Evolutionary conservation across 2,797 vertebrate genomes (phyloP).

Genomic region (Oceanodroma leucorhoa): DNA sequence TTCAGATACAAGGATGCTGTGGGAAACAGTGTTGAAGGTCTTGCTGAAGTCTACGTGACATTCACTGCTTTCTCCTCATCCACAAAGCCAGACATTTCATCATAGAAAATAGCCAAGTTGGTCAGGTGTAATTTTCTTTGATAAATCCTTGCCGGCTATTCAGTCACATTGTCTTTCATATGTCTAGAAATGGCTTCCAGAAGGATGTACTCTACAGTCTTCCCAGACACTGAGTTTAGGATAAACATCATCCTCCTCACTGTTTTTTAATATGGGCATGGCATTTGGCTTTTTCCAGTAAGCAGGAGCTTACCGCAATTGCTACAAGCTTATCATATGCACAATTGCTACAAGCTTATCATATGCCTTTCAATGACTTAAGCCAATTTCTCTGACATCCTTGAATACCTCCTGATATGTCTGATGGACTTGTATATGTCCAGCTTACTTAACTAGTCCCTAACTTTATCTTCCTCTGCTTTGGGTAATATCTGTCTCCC

Average conservation of each 20-base stretch:
- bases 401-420: not conserved
- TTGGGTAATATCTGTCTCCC: not conserved
- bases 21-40: not conserved
- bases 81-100: not conserved
- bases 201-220: not conserved
- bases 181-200: not conserved
- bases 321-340: not conserved
- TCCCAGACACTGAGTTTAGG: not conserved
- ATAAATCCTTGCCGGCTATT: not conserved
- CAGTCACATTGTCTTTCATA: not conserved
- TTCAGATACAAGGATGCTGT: not conserved
- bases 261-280: not conserved
- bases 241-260: not conserved
- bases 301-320: not conserved
- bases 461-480: not conserved
- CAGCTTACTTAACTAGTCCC: not conserved
- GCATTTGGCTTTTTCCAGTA: not conserved
- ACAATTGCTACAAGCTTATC: not conserved
- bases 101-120: not conserved
- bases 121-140: not conserved
- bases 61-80: not conserved
- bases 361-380: not conserved
- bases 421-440: not conserved
- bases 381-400: not conserved
- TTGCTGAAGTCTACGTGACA: not conserved